Conservation (phyloP, 2,888 invertebrate genomes). For the Leptopilina myrica region DNA sequence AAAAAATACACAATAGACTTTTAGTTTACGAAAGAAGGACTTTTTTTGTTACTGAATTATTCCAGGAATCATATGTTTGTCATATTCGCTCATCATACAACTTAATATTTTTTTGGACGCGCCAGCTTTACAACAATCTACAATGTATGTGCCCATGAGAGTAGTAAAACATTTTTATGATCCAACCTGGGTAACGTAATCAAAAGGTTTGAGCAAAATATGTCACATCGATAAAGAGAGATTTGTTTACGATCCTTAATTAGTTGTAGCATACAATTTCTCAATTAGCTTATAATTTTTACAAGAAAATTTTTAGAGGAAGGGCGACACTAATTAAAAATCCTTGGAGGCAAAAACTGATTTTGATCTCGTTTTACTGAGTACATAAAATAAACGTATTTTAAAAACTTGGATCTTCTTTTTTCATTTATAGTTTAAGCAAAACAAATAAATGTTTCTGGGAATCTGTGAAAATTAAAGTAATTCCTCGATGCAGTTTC, state of each 20-base stretch:
- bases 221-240: not conserved
- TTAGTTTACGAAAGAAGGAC: not conserved
- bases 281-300: too few relatives aligned
- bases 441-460: too few relatives aligned
- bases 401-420: too few relatives aligned
- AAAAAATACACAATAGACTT: too few relatives aligned
- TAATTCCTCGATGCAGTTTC: too few relatives aligned
- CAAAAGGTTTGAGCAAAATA: constrained; percentile 9
- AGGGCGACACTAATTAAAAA: too few relatives aligned
- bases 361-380: too few relatives aligned
- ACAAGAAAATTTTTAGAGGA: too few relatives aligned
- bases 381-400: too few relatives aligned
- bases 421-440: too few relatives aligned
- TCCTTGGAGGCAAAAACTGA: too few relatives aligned
- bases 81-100: not conserved
- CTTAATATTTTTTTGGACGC: not conserved
- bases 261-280: not conserved
- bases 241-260: not conserved
- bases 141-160: constrained; percentile 41
- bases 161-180: constrained; percentile 46
- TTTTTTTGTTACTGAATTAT: constrained; percentile 11
- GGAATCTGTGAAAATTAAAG: too few relatives aligned
- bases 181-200: constrained; percentile 25
- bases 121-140: constrained; percentile 40
- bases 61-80: constrained; percentile 19